Evolutionary conservation across 1,140 invertebrate species (phyloP).

Genomic region (Brachionus angularis): DNA sequence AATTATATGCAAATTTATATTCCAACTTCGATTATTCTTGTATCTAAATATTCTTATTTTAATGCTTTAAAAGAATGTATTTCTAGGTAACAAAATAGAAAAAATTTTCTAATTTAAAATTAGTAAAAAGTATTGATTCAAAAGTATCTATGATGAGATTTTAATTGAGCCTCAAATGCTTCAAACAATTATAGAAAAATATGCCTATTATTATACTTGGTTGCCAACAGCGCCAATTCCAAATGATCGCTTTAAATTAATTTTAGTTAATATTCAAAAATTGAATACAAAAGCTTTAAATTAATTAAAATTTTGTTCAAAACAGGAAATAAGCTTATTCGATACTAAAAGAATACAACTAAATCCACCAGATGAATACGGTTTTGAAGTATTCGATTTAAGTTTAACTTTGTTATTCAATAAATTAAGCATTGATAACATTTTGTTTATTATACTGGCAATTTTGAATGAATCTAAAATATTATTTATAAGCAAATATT

Average conservation of each 20-base stretch:
- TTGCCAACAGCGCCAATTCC: conserved; percentile 3
- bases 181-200: neutral
- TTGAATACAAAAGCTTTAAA: neutral
- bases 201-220: neutral
- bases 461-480: conserved; percentile 21
- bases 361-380: conserved; percentile 11
- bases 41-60: conserved; percentile 37
- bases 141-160: conserved; percentile 6
- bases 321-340: neutral
- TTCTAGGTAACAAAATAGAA: neutral
- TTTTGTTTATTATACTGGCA: neutral
- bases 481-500: conserved; percentile 11
- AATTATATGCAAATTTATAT: conserved; percentile 30
- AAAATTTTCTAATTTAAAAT: neutral
- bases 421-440: neutral
- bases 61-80: conserved; percentile 15
- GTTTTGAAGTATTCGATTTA: conserved; percentile 15
- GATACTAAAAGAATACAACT: neutral
- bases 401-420: conserved; percentile 10
- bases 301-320: conserved; percentile 2
- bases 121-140: neutral
- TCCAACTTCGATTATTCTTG: conserved; percentile 36
- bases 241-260: neutral
- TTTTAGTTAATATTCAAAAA: neutral
- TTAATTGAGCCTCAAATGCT: neutral